Conservation (phyloP, 2,797 vertebrate genomes). For the Liasis olivaceus region DNA sequence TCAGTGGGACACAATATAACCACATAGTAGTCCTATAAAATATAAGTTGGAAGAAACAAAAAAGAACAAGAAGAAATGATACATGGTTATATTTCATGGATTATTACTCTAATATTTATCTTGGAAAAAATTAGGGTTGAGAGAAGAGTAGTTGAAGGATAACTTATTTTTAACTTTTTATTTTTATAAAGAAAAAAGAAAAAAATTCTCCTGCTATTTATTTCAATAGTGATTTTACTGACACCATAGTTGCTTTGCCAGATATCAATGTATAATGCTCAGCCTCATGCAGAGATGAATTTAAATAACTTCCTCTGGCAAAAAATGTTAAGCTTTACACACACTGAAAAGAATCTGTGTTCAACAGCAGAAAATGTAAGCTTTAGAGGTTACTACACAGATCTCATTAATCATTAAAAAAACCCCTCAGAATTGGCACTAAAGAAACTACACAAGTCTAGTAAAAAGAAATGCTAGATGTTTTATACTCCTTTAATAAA, state of each 20-base stretch:
- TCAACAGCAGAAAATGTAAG: not conserved
- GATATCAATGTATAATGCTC: constrained; percentile 10
- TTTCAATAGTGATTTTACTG: not conserved
- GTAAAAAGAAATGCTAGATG: not conserved
- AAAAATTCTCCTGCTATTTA: not conserved
- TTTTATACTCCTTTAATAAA: not conserved
- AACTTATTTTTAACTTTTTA: not conserved
- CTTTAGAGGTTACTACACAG: not conserved
- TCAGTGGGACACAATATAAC: constrained; percentile 84
- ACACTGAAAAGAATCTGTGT: not conserved
- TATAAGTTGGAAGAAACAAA: not conserved
- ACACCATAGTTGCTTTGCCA: constrained; percentile 12
- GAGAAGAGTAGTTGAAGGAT: not conserved
- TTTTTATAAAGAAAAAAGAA: not conserved
- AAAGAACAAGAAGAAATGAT: not conserved
- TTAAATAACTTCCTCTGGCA: constrained; percentile 13
- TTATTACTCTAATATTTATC: constrained; percentile 5
- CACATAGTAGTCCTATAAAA: constrained; percentile 80
- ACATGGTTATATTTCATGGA: not conserved
- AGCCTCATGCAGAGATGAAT: constrained; percentile 16
- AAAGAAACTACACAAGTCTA: not conserved
- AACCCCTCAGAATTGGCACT: not conserved
- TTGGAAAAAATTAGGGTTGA: not conserved
- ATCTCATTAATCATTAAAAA: not conserved
- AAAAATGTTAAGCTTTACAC: not conserved